Base-by-base conservation (phyloP, 1,140 invertebrate genomes). In the Drosophila mojavensis region DNA sequence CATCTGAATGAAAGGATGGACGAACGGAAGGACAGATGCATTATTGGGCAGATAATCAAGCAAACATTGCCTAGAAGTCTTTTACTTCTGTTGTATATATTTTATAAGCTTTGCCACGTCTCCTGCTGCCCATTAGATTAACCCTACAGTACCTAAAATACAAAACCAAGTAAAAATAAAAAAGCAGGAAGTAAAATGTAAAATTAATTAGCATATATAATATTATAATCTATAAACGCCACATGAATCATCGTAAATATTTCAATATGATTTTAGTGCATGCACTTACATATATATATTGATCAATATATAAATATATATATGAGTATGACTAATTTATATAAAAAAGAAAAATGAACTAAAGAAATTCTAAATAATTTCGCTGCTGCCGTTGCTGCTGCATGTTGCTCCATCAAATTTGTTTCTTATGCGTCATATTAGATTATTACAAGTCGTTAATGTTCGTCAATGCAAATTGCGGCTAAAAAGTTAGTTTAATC, bases 301-400 rank as follows among this genome's bases (percentile, higher is more conserved):
- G 28, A 48, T 60, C 43, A 60, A 33, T 11, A 48, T 20, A n/a
- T 30, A 30, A 3, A 5, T 30, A 30, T 30, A 30, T 30, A 30
- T 30, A 30, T 30, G 28, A 5, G 4, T 11, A 53, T 45, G 62
- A 54, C 36, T 39, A 50, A 62, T 62, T 61, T 36, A 11, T 20
- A 24, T 24, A 39, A 20, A 24, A 39, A 11, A 39, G 11, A 39
- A 39, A 39, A 39, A 39, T 4, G 11, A 39, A 4, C 2, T 13
- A 11, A 39, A 13, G 36, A 39, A 24, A 20, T 50, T 54, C 30
- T 51, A 39, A 26, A 36, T 47, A 50, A 17, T 48, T 26, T 47
- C 43, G 43, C 26, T 17, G 3, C 20, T 24, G 17, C 17, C 1
- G 17, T n/a, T 48, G 45, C 15, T 59, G 17, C 1, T 28, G 20